Base-by-base conservation (phyloP, 2,888 invertebrate genomes). In the Cheilosia soror region DNA sequence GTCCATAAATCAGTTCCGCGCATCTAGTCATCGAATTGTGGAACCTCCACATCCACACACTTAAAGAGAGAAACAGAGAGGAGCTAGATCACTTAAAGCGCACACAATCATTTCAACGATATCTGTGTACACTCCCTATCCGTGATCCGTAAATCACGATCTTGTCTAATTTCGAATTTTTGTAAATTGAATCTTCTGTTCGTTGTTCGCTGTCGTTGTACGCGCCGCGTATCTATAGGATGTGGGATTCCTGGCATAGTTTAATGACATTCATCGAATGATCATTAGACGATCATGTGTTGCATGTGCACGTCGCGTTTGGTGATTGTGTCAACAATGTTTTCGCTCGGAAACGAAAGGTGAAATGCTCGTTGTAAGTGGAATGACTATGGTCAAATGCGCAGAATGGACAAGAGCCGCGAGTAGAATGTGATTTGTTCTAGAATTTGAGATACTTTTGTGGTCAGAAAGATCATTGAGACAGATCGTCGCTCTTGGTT, bases 91-190 rank as follows among this genome's bases (percentile, higher is more conserved):
- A 72, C 63, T 63, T 57, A 65, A 20, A 47, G 47, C 15, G 73
- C 49, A 29, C 42, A 73, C 63, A 31, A 79, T 63, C 73, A 44
- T 72, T 31, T 51, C 49, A 20, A 20, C 20, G 20, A 20, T 49
- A 1, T 42, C 37, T 37, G 31, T 49, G 57, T 37, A 47, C 68
- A 69, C 69, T 73, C 73, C 49, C 62, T 60, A 75, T 55, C 40
- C 42, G 60, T 62, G 85, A 77, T 90, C 91, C 90, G 91, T 91
- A 91, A 91, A 91, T 91, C 91, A 91, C 90, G 91, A 89, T 89
- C 90, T 90, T 91, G 91, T 91, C 91, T 91, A 91, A 91, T 90
- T 91, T 90, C 88, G 86, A 86, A 63, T 85, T 72, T 86, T 72
- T 85, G 31, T 80, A 80, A 84, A 80, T 80, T 72, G 76, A 77